Conservation (phyloP, 2,113 vertebrate genomes). For the Pollimyrus isidori region DNA sequence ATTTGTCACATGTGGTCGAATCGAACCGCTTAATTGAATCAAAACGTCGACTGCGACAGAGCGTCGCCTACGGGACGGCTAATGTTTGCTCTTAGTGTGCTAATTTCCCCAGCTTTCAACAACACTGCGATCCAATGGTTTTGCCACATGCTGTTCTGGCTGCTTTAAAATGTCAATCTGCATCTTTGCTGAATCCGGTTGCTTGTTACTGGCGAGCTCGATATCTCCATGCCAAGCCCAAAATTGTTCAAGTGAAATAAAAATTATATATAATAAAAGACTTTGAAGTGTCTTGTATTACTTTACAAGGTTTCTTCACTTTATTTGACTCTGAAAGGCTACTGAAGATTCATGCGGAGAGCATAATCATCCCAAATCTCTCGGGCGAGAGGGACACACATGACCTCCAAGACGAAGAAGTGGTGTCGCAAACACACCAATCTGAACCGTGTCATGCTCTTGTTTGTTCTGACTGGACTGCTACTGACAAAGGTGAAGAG, state of each 20-base stretch:
- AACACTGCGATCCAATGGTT: slow-evolving; percentile 15
- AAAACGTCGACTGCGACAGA: background rate
- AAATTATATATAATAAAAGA: background rate
- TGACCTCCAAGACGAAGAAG: slow-evolving; percentile 18
- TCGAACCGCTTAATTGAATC: slow-evolving; percentile 18
- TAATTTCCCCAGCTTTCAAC: slow-evolving; percentile 23
- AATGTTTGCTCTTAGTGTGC: slow-evolving; percentile 15
- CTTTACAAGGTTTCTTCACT: background rate
- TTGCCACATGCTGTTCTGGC: background rate
- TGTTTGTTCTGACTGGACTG: background rate
- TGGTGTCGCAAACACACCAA: background rate
- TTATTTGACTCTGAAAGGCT: background rate
- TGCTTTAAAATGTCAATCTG: slow-evolving; percentile 31
- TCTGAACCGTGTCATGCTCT: background rate
- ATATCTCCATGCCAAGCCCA: background rate
- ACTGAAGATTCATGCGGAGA: slow-evolving; percentile 37
- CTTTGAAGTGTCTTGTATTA: background rate
- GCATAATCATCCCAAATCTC: slow-evolving; percentile 40
- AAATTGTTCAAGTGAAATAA: background rate
- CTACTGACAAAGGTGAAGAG: background rate
- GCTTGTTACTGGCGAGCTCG: background rate
- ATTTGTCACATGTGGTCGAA: slow-evolving; percentile 18
- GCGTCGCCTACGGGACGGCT: background rate
- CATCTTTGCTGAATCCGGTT: slow-evolving; percentile 24
- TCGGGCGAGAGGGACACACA: slow-evolving; percentile 47